Evolutionary conservation across 37 sponge, comb jelly and placozoan genomes (phyloP), one percentile per base, ranked within the genome.

Genomic region (Halichondria panicea): DNA sequence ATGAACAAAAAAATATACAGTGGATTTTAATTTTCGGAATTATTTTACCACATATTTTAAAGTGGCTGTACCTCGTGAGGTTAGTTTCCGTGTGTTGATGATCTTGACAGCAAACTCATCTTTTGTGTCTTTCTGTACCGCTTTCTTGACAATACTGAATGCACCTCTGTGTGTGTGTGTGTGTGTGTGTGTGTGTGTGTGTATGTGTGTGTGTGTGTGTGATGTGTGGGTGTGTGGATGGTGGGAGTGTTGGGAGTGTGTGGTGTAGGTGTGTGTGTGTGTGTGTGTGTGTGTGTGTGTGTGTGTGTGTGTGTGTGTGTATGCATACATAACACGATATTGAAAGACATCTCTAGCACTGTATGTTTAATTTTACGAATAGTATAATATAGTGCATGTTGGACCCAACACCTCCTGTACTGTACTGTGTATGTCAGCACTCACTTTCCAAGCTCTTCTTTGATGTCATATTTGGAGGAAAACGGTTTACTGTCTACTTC

Each of bases 91-190:
- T 4, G 85, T 84, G 82, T 87, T 95, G 58, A 95, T 81, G 57
- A 97, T 93, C 87, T 97, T 97, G 25, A 91, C 97, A 34, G 97
- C 97, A 84, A 67, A 91, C 2, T 74, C 84, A n/a, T 52, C 58
- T 24, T 66, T 66, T 34, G 76, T 83, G 1, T 62, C 43, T 30
- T 38, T 55, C 34, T 72, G 59, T 0, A 64, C 63, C 43, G 81
- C 90, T 36, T 81, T 80, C 76, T 88, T 90, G 30, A 97, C 97
- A 3, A 97, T 81, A 74, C 94, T 93, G 65, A 97, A 95, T 8
- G 95, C 95, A 28, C 95, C 95, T 69, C 88, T 95, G 55, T n/a
- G 24, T 30, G 24, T 42, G 50, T 13, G 36, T 31, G 15, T 39
- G 28, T 19, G 74, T 24, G 27, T 6, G 74, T 4, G 43, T 46